Evolutionary conservation across 2,888 invertebrate genomes (phyloP), one percentile per base, ranked within the genome.

Genomic region (Bibio marci): DNA sequence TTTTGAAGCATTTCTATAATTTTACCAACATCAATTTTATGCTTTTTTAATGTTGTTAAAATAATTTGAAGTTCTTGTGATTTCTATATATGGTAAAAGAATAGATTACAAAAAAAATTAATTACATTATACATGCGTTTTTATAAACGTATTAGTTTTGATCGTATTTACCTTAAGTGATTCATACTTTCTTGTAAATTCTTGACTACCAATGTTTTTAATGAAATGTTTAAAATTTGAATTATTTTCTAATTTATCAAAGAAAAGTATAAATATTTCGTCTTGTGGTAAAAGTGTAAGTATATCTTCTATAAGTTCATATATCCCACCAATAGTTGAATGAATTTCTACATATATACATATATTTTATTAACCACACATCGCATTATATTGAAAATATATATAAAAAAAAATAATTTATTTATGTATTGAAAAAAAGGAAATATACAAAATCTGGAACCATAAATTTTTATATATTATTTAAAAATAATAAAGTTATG

Each of bases 281-380:
- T 60, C 59, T 53, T 57, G 58, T 33, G 60, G 59, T 50, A 61
- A 42, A 22, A 53, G 45, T 38, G 55, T 55, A 37, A 61, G 48
- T 33, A 61, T 49, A 43, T 54, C 55, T 46, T 59, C 59, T 37
- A 59, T 52, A 41, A 61, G 48, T 10, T 58, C 59, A 39, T 59
- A 57, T 39, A 61, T 47, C 17, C 59, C 61, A 39, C 47, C 37
- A 30, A 44, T 37, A 18, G 44, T 42, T 26, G 45, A 43, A 44
- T 46, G 44, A 45, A 22, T 30, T 10, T 13, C 37, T 37, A 13
- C 13, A 5, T 13, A n/a, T n/a, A n/a, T n/a, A n/a, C n/a, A n/a
- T n/a, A n/a, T n/a, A n/a, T n/a, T n/a, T n/a, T n/a, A n/a, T n/a
- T n/a, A n/a, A n/a, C n/a, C n/a, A n/a, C n/a, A n/a, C n/a, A n/a